Evolutionary conservation across 2,797 vertebrate genomes (phyloP).

Genomic region (Capromys pilorides): DNA sequence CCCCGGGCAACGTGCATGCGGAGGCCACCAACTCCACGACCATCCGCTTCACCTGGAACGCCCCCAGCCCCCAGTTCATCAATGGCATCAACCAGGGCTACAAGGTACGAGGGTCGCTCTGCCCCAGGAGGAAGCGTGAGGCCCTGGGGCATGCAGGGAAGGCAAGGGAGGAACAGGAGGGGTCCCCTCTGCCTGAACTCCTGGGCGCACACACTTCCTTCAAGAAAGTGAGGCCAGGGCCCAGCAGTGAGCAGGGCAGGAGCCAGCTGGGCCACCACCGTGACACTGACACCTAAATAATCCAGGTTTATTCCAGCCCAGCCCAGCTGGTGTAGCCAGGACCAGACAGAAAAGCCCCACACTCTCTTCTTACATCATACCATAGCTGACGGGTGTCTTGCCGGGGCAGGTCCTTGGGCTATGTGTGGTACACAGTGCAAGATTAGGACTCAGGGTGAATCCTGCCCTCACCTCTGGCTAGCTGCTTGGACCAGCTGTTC

Average conservation of each 20-base stretch:
- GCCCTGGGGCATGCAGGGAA: accelerated
- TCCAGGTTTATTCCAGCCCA: background rate
- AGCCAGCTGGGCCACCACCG: accelerated
- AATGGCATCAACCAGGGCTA: conserved; percentile 99
- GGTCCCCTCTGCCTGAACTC: background rate
- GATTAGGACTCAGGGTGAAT: background rate
- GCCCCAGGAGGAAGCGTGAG: background rate
- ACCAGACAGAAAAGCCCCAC: background rate
- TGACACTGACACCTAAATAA: background rate
- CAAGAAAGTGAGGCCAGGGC: too few species aligned
- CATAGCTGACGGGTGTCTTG: accelerated
- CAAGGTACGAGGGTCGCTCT: conserved; percentile 89
- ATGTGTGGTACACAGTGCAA: accelerated
- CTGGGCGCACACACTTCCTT: accelerated
- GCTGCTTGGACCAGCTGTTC: background rate
- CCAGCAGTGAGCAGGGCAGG: background rate
- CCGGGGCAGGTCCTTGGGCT: background rate
- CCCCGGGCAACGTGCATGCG: conserved; percentile 92
- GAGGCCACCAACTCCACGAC: conserved; percentile 96
- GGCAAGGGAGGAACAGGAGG: accelerated
- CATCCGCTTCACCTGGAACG: conserved; percentile 96
- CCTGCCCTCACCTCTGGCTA: background rate
- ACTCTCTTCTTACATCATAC: accelerated
- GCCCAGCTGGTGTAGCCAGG: background rate
- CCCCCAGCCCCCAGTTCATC: conserved; percentile 98